phyloP scores from a whole-genome alignment of 2,113 vertebrate species.

The Tetrao urogallus region DNA sequence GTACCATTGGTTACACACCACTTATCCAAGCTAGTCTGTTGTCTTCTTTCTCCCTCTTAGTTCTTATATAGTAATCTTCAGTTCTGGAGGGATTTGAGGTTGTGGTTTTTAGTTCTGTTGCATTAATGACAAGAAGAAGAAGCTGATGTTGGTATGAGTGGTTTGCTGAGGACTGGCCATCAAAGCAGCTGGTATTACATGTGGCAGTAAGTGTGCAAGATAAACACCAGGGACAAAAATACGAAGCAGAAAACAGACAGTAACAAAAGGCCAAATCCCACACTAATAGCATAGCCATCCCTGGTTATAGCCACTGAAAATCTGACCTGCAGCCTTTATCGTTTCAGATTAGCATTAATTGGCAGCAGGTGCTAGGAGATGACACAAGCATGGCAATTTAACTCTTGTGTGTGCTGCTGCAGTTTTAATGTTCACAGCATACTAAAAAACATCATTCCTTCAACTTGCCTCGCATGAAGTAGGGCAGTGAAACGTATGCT shows the following conservation, averaged over 20 bases:
- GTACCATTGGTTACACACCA: background rate
- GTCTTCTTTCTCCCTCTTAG: background rate
- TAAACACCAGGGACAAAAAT: background rate
- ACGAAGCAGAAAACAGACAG: background rate
- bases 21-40: background rate
- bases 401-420: conserved; percentile 27
- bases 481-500: background rate
- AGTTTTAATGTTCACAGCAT: background rate
- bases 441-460: background rate
- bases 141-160: background rate
- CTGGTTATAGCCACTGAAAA: background rate
- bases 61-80: background rate
- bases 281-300: background rate
- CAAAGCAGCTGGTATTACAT: background rate
- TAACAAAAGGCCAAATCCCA: background rate
- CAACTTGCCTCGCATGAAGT: background rate
- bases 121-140: background rate
- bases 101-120: background rate
- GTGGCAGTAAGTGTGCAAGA: background rate
- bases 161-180: background rate
- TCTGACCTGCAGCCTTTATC: background rate
- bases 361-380: conserved; percentile 27
- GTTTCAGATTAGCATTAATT: background rate
- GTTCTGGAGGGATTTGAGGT: background rate
- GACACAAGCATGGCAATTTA: background rate